phyloP scores from a whole-genome alignment of 2,797 vertebrate species.

The Schizopygopsis malacanthus region DNA sequence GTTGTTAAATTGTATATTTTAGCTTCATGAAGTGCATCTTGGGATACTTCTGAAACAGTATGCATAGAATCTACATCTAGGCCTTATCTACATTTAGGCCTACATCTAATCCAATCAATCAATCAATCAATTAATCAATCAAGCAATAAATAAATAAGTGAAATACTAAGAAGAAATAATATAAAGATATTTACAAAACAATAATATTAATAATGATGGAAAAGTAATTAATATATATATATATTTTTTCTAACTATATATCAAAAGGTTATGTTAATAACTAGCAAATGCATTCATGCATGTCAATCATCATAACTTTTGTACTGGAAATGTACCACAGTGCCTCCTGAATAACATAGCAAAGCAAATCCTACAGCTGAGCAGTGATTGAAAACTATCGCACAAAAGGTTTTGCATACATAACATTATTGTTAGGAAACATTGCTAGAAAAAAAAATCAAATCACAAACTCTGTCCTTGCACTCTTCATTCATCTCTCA shows the following conservation, averaged over 20 bases:
- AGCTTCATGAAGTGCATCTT: neutral
- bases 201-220: too few species aligned
- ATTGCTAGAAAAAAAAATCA: neutral
- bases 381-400: conserved; percentile 14
- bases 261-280: neutral
- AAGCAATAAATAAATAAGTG: neutral
- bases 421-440: neutral
- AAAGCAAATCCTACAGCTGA: conserved; percentile 12
- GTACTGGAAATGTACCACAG: conserved; percentile 48
- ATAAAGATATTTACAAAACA: neutral
- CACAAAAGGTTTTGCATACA: neutral
- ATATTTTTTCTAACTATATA: too few species aligned
- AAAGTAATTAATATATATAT: too few species aligned
- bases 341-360: conserved; percentile 36
- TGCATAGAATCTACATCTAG: neutral
- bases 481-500: conserved; percentile 66
- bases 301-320: conserved; percentile 14
- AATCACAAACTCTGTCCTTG: conserved; percentile 37
- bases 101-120: neutral
- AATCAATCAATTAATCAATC: neutral
- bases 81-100: neutral
- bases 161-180: neutral
- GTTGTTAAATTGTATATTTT: neutral
- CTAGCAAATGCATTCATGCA: neutral
- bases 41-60: neutral